phyloP scores from a whole-genome alignment of 2,888 invertebrate genomes.

The Drosophila phalerata region DNA sequence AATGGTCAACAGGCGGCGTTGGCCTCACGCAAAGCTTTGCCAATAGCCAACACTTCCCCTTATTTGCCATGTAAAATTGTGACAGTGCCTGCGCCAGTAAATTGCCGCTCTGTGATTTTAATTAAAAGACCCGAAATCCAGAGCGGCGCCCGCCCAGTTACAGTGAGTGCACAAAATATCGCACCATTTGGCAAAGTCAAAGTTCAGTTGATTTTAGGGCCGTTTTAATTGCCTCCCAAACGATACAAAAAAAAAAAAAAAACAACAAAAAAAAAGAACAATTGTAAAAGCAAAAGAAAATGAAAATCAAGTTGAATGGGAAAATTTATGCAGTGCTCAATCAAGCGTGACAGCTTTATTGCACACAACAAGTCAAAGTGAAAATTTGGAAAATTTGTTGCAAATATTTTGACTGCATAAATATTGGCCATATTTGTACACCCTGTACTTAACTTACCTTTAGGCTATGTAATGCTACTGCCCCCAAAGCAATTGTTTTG shows the following conservation, averaged over 20 bases:
- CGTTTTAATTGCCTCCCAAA: constrained; percentile 66
- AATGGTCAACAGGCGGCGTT: constrained; percentile 60
- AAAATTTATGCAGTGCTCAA: constrained; percentile 72
- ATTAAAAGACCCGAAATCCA: constrained; percentile 64
- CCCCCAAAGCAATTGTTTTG: too few relatives aligned
- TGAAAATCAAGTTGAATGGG: constrained; percentile 23
- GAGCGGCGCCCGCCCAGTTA: constrained; percentile 13
- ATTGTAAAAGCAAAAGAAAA: constrained; percentile 4
- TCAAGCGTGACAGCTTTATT: constrained; percentile 66
- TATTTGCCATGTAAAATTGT: constrained; percentile 6
- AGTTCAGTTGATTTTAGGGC: constrained; percentile 74
- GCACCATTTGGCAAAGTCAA: constrained; percentile 60
- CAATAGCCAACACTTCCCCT: constrained; percentile 21
- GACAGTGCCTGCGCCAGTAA: constrained; percentile 60
- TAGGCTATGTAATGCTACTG: background rate
- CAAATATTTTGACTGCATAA: constrained; percentile 69
- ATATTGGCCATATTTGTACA: constrained; percentile 52
- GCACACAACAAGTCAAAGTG: constrained; percentile 41
- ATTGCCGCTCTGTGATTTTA: constrained; percentile 74
- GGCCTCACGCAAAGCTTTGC: constrained; percentile 38
- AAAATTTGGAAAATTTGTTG: constrained; percentile 56
- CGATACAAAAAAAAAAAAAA: constrained; percentile 8
- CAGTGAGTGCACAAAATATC: constrained; percentile 49
- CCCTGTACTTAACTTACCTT: background rate
- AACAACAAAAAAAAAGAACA: background rate